A percentile compares a stretch with the other conserved stretches of the same genome.
Evolutionary conservation across 2,888 invertebrate genomes (phyloP).

Genomic region (Gymnosoma rotundatum): DNA sequence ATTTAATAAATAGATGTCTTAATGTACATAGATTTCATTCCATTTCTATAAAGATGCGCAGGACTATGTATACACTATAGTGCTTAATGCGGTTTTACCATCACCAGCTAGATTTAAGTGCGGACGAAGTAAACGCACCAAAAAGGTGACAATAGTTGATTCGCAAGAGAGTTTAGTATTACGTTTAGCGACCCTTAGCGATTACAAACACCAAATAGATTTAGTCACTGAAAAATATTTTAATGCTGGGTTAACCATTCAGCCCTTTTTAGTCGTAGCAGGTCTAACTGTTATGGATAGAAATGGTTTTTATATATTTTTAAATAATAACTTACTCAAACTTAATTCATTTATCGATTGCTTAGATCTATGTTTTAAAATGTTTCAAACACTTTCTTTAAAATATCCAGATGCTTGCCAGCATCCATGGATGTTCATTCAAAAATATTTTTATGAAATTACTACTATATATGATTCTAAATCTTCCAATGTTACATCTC

Average conservation of each 20-base stretch:
- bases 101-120: conserved; percentile 2
- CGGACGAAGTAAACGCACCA: not conserved
- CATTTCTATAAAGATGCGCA: not conserved
- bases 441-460: not conserved
- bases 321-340: conserved; percentile 17
- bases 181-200: conserved; percentile 12
- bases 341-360: conserved; percentile 29
- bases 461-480: not conserved
- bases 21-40: not conserved
- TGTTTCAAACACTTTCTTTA: not conserved
- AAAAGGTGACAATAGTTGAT: conserved; percentile 10
- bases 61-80: not conserved
- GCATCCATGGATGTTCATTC: not conserved
- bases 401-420: not conserved
- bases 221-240: not conserved
- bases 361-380: not conserved
- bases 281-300: not conserved
- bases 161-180: not conserved
- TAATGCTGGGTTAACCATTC: not conserved
- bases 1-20: not conserved
- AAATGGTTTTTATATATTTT: conserved; percentile 3
- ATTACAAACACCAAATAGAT: not conserved
- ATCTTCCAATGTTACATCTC: not conserved
- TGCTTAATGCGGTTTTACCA: conserved; percentile 6
- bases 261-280: no score